Conservation (phyloP, 2,797 vertebrate genomes). For the Molossus alvarezi region DNA sequence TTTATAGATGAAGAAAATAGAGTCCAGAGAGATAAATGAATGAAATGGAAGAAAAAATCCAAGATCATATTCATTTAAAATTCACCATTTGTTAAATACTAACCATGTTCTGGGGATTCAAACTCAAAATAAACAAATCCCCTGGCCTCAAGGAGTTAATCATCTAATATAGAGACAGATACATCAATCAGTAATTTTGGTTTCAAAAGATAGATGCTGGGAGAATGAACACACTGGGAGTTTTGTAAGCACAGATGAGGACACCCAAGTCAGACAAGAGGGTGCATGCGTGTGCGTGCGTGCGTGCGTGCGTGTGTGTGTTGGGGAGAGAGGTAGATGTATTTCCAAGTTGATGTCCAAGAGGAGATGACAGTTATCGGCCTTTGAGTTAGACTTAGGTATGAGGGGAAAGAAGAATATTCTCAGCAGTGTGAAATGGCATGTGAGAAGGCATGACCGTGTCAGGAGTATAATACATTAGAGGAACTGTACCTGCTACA, state of each 20-base stretch:
- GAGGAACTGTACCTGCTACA: not conserved
- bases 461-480: not conserved
- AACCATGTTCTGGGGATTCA: not conserved
- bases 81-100: not conserved
- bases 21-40: constrained; percentile 1
- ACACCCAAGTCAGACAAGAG: not conserved
- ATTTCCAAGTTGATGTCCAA: constrained; percentile 5
- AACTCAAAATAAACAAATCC: not conserved
- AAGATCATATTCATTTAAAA: not conserved
- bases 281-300: not conserved
- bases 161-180: not conserved
- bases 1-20: not conserved
- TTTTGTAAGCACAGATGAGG: not conserved
- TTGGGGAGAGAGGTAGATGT: not conserved
- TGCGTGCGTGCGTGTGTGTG: not conserved
- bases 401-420: not conserved
- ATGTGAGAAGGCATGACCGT: not conserved
- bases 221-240: not conserved
- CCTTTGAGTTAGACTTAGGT: not conserved
- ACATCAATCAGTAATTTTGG: not conserved
- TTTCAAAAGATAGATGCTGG: not conserved
- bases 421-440: not conserved
- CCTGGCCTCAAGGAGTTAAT: not conserved
- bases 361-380: not conserved
- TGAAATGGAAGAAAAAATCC: not conserved